These are phyloP conservation scores for Silurus glanis DNA, from an alignment of 2,113 vertebrate species.

Conservation along the genomic window DNA sequence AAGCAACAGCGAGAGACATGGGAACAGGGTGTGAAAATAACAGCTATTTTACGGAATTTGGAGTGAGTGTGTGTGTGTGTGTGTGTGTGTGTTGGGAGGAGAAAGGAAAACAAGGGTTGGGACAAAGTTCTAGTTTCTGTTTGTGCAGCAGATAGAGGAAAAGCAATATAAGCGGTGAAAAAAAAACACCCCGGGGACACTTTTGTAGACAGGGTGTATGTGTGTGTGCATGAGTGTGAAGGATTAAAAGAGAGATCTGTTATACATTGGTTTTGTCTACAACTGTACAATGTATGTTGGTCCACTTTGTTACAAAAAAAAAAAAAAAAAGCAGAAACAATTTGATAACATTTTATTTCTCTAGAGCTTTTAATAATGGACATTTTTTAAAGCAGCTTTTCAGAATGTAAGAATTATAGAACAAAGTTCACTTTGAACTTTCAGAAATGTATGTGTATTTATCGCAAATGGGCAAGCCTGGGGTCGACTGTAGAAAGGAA, in stretches of 20 bases:
- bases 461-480: too few species aligned
- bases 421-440: too few species aligned
- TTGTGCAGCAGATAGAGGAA: neutral
- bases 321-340: too few species aligned
- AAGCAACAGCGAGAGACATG: neutral
- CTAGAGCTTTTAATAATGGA: too few species aligned
- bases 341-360: too few species aligned
- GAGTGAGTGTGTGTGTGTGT: neutral
- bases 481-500: too few species aligned
- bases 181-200: neutral
- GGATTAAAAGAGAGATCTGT: neutral
- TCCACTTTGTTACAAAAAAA: neutral
- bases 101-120: neutral
- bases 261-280: neutral
- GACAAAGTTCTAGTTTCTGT: neutral
- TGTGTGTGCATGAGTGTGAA: neutral
- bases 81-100: neutral
- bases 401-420: too few species aligned
- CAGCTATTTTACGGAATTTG: slow-evolving; percentile 13
- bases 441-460: too few species aligned
- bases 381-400: too few species aligned
- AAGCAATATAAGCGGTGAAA: neutral
- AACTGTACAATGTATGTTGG: neutral
- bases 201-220: neutral
- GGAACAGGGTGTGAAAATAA: neutral